Conservation (phyloP, 2,113 vertebrate genomes). For the Seriola rivoliana region DNA sequence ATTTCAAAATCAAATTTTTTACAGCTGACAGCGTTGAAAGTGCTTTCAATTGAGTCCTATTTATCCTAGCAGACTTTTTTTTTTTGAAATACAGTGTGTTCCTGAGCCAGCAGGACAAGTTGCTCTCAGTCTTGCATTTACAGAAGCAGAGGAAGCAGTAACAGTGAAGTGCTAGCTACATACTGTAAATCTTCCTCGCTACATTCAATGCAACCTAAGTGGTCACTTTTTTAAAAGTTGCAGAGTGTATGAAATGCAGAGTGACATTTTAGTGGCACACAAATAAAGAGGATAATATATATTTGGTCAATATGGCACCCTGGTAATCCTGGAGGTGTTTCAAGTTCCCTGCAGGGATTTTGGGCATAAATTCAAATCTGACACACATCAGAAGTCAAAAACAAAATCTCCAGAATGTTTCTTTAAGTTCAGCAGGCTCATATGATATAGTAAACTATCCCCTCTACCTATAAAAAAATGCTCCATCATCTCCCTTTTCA, state of each 20-base stretch:
- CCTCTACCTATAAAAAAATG: conserved; percentile 11
- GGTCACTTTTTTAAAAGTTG: conserved; percentile 25
- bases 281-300: conserved; percentile 33
- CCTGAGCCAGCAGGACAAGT: conserved; percentile 83
- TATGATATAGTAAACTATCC: conserved; percentile 25
- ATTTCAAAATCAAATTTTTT: conserved; percentile 14
- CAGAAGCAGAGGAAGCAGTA: conserved; percentile 37
- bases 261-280: conserved; percentile 52
- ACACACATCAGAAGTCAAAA: conserved; percentile 21
- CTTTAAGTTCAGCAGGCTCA: conserved; percentile 62
- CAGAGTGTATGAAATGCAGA: conserved; percentile 43
- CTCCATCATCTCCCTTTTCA: conserved; percentile 3
- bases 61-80: neutral
- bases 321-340: conserved; percentile 31
- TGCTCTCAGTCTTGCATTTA: conserved; percentile 28
- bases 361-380: conserved; percentile 24
- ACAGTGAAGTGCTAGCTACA: conserved; percentile 45
- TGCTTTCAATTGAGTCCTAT: conserved; percentile 22
- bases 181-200: conserved; percentile 44
- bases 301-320: conserved; percentile 74
- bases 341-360: conserved; percentile 23
- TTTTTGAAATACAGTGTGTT: conserved; percentile 47
- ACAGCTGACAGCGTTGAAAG: conserved; percentile 40
- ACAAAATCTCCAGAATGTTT: neutral
- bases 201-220: conserved; percentile 42